phyloP scores from a whole-genome alignment of 2,113 vertebrate genomes.

The Coturnix japonica region DNA sequence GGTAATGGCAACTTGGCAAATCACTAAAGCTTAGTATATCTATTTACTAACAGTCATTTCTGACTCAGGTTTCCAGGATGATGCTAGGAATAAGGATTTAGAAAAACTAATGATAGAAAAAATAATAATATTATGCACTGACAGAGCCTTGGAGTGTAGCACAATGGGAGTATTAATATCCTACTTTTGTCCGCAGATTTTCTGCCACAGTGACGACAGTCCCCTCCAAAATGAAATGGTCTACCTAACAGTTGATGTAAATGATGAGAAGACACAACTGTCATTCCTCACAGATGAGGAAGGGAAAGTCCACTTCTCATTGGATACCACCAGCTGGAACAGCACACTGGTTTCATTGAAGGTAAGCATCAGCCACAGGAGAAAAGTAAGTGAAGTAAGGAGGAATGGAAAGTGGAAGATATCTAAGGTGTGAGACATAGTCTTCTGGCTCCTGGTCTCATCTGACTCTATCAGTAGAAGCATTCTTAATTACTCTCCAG shows the following conservation, averaged over 20 bases:
- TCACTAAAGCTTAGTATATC: neutral
- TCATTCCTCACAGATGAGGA: slow-evolving; percentile 49
- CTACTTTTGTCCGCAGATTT: slow-evolving; percentile 12
- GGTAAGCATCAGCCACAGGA: slow-evolving; percentile 26
- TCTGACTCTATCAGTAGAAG: neutral
- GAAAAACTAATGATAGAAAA: neutral
- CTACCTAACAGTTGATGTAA: slow-evolving; percentile 18
- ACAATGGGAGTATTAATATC: neutral
- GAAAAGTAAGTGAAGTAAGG: neutral
- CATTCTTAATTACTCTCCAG: neutral
- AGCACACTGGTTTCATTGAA: slow-evolving; percentile 1
- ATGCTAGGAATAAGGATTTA: neutral
- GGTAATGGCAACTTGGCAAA: neutral
- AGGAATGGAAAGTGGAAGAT: neutral
- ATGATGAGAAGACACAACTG: slow-evolving; percentile 18
- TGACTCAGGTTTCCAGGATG: neutral
- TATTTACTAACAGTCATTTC: neutral
- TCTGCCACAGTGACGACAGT: neutral
- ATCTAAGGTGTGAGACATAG: neutral
- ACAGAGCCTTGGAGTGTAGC: neutral
- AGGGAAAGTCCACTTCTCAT: slow-evolving; percentile 48
- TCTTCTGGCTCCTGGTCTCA: neutral
- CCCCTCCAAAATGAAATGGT: slow-evolving; percentile 32
- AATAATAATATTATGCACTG: neutral
- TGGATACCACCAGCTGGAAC: slow-evolving; percentile 65